A percentile compares a stretch with the other conserved stretches of the same genome.
Evolutionary conservation across 2,888 invertebrate species (phyloP).

Genomic region (Minunthozetes semirufus): DNA sequence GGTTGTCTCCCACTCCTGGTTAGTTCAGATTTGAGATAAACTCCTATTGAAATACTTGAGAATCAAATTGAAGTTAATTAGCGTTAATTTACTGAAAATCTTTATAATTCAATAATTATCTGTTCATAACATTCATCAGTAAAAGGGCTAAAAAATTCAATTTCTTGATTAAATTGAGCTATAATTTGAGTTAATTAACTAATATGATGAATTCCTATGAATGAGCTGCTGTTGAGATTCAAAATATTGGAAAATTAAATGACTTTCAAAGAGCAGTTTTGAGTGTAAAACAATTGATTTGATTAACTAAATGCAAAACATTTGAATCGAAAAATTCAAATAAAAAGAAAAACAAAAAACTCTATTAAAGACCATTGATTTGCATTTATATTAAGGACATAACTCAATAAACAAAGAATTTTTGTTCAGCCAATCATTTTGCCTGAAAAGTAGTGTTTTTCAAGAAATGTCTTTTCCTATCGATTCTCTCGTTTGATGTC

Average conservation of each 20-base stretch:
- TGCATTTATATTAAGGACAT: constrained; percentile 18
- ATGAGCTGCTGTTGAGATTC: no score
- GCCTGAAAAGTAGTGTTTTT: background rate
- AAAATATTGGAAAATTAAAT: background rate
- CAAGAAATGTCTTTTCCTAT: background rate
- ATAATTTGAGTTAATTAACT: no score
- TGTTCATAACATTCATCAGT: no score
- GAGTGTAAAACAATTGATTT: background rate
- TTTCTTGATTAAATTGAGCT: no score
- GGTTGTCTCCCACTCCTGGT: no score
- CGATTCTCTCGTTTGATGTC: background rate
- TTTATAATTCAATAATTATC: no score
- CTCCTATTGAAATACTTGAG: no score
- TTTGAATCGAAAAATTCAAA: background rate
- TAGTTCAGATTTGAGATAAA: no score
- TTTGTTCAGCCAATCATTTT: background rate
- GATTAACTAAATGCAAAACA: background rate
- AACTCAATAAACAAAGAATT: constrained; percentile 1
- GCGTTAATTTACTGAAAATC: no score
- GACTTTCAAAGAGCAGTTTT: background rate
- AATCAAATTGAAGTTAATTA: no score
- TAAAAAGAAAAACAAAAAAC: background rate
- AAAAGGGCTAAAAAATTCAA: no score
- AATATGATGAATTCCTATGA: no score
- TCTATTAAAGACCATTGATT: background rate